Evolutionary conservation across 2,113 vertebrate species (phyloP).

Genomic region (Podiceps cristatus): DNA sequence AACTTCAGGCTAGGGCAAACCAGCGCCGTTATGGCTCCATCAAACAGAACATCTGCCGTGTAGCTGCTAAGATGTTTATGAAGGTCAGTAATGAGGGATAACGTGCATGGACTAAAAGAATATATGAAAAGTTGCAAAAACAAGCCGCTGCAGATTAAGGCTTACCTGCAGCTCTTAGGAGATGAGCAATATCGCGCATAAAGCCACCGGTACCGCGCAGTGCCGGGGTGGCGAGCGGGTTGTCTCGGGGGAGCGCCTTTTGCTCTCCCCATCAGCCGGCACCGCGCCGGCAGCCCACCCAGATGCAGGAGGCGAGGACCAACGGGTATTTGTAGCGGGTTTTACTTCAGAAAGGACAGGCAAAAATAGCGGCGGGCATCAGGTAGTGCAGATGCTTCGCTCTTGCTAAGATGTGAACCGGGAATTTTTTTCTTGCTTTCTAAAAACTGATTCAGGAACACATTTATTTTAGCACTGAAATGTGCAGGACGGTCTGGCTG

Average conservation of each 20-base stretch:
- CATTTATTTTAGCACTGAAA: not conserved
- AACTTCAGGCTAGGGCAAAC: not conserved
- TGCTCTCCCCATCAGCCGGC: not conserved
- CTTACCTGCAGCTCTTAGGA: not conserved
- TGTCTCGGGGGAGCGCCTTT: not conserved
- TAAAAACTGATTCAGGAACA: not conserved
- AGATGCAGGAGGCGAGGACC: not conserved
- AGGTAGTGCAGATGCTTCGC: not conserved
- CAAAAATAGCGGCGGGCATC: not conserved
- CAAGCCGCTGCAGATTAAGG: not conserved
- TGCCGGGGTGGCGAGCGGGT: not conserved
- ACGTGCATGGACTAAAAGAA: fast-evolving
- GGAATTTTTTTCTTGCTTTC: not conserved
- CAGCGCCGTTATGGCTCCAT: fast-evolving
- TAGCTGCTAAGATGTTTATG: not conserved
- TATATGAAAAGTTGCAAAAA: not conserved
- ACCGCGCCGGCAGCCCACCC: fast-evolving
- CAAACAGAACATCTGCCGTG: too few relatives aligned
- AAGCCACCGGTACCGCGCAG: fast-evolving
- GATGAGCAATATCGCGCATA: fast-evolving
- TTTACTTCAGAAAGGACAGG: not conserved
- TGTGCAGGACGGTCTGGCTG: fast-evolving
- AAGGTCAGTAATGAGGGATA: not conserved
- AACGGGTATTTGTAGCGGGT: fast-evolving
- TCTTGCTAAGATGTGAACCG: not conserved